Conservation (phyloP, 2,113 vertebrate genomes). For the Salvelinus alpinus region DNA sequence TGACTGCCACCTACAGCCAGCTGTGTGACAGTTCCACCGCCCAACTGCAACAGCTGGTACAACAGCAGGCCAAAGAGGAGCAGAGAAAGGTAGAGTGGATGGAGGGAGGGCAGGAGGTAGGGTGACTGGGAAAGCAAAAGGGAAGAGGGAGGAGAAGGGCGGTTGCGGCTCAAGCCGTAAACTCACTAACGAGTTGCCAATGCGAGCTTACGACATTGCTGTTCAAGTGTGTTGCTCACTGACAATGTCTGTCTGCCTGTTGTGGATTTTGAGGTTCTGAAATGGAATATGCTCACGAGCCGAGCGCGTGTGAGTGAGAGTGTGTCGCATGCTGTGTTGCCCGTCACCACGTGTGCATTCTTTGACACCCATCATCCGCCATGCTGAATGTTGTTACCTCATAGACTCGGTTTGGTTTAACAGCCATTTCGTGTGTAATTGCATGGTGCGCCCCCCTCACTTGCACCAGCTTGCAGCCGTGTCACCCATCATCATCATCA, state of each 20-base stretch:
- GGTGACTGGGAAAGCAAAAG: not conserved
- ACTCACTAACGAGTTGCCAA: not conserved
- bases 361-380: constrained; percentile 53
- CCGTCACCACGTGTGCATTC: constrained; percentile 56
- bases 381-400: constrained; percentile 23
- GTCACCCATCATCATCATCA: constrained; percentile 45
- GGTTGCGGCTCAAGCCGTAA: not conserved
- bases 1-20: constrained; percentile 84
- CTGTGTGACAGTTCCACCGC: constrained; percentile 83
- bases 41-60: constrained; percentile 90
- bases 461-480: constrained; percentile 47
- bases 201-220: constrained; percentile 26
- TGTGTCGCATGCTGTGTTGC: constrained; percentile 67
- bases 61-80: constrained; percentile 87
- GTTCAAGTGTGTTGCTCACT: constrained; percentile 15
- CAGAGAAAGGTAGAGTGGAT: constrained; percentile 86
- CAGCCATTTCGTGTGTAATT: constrained; percentile 42
- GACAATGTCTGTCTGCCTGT: constrained; percentile 14
- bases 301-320: constrained; percentile 45
- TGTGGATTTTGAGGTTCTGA: constrained; percentile 7
- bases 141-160: not conserved
- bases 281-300: constrained; percentile 38
- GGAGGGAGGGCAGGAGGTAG: not conserved
- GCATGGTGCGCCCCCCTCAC: constrained; percentile 66
- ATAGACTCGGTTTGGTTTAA: constrained; percentile 59